Evolutionary conservation across 1,140 invertebrate genomes (phyloP).

Genomic region (Ips typographus): DNA sequence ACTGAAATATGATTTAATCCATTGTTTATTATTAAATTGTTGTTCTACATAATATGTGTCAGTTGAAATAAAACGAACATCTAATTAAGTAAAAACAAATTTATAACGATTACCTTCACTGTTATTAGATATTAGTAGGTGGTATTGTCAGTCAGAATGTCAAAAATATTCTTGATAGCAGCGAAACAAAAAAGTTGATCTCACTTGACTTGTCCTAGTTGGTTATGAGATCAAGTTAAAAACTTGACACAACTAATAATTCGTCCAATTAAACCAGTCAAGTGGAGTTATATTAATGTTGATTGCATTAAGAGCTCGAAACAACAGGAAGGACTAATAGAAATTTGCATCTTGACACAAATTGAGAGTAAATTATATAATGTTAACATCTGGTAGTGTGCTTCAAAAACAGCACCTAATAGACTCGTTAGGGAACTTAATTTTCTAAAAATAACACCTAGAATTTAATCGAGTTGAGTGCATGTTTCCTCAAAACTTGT

Average conservation of each 20-base stretch:
- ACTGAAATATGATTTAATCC: no score
- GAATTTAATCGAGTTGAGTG: slow-evolving; percentile 5
- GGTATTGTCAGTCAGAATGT: no score
- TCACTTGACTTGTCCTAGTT: slow-evolving; percentile 23
- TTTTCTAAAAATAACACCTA: slow-evolving; percentile 23
- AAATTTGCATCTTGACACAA: slow-evolving; percentile 37
- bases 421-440: slow-evolving; percentile 12
- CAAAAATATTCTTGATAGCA: no score
- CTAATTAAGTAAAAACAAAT: no score
- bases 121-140: no score
- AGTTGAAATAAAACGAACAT: no score
- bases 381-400: slow-evolving; percentile 25
- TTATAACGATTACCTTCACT: no score
- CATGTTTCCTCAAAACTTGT: background rate
- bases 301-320: slow-evolving; percentile 29
- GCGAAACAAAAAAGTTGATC: slow-evolving; percentile 15
- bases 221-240: slow-evolving; percentile 14
- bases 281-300: slow-evolving; percentile 19
- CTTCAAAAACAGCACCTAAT: slow-evolving; percentile 4
- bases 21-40: no score
- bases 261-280: slow-evolving; percentile 29
- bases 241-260: slow-evolving; percentile 32
- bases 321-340: slow-evolving; percentile 36
- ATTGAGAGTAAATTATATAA: slow-evolving; percentile 32
- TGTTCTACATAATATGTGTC: no score